Percentiles rank a stretch among this genome's conserved stretches.
phyloP scores from a whole-genome alignment of 2,888 invertebrate species.

The Limnephilus auricula region DNA sequence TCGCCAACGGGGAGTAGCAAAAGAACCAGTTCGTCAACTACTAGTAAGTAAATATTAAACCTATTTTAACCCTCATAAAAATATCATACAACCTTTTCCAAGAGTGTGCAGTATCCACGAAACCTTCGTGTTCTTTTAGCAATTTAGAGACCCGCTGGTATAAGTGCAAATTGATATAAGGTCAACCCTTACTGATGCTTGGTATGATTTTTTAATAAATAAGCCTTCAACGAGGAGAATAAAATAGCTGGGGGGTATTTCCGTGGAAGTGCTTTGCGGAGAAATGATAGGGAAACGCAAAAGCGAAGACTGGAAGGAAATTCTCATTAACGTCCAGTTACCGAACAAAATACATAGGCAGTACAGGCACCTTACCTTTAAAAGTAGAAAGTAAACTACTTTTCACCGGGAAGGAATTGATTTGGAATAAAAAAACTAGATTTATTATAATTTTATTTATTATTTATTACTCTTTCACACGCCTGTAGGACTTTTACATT shows the following conservation, averaged over 20 bases:
- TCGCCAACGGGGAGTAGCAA: background rate
- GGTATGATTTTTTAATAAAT: background rate
- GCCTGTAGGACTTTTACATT: too few species aligned
- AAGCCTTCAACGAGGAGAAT: background rate
- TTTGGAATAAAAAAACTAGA: background rate
- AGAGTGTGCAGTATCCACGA: background rate
- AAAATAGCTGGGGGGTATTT: background rate
- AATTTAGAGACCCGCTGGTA: background rate
- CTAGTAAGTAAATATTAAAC: background rate
- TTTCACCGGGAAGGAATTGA: background rate
- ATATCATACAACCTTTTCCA: background rate
- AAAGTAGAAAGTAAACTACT: background rate
- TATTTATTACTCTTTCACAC: background rate
- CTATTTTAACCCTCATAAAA: background rate
- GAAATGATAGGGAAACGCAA: background rate
- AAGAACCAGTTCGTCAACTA: background rate
- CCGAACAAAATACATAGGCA: background rate
- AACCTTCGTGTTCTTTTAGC: background rate
- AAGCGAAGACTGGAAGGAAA: constrained; percentile 5
- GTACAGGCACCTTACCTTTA: background rate
- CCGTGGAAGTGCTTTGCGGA: background rate
- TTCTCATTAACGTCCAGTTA: constrained; percentile 22
- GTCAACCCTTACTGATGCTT: background rate
- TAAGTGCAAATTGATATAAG: background rate
- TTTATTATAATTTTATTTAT: background rate